Evolutionary conservation across 2,888 invertebrate species (phyloP).

Genomic region (Drosophila tanythrix): DNA sequence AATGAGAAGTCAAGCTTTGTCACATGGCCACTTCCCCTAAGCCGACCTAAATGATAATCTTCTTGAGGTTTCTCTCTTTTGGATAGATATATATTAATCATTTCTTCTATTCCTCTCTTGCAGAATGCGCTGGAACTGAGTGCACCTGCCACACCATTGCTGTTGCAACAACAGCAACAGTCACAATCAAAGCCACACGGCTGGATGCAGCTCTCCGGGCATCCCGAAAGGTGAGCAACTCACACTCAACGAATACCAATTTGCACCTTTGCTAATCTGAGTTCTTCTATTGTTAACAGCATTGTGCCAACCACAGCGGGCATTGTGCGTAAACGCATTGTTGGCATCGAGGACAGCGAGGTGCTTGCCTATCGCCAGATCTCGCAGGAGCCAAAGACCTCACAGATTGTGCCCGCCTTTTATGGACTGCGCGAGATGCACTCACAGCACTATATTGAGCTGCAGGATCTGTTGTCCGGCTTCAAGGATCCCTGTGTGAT

Average conservation of each 20-base stretch:
- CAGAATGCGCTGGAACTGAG: constrained; percentile 96
- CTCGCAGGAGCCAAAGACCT: constrained; percentile 88
- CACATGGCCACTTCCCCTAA: not conserved
- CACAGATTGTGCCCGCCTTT: constrained; percentile 90
- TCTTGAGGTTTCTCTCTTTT: not conserved
- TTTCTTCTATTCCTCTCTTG: constrained; percentile 18
- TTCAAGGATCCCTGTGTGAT: constrained; percentile 97
- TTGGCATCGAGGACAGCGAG: constrained; percentile 90
- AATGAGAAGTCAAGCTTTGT: not conserved
- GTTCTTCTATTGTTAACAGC: constrained; percentile 84
- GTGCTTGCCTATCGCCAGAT: constrained; percentile 92
- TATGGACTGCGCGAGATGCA: constrained; percentile 91
- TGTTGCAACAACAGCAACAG: constrained; percentile 88
- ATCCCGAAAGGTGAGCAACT: constrained; percentile 88
- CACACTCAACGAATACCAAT: too few relatives aligned
- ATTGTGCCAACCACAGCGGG: constrained; percentile 96
- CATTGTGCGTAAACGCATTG: constrained; percentile 96
- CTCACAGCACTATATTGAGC: constrained; percentile 94
- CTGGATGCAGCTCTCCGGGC: constrained; percentile 97
- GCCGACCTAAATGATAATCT: not conserved
- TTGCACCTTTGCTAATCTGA: not conserved
- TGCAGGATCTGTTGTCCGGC: constrained; percentile 96
- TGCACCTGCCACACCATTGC: constrained; percentile 94
- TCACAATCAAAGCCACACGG: constrained; percentile 81
- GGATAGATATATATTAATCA: not conserved